A percentile compares a stretch with the other conserved stretches of the same genome.
Conservation (phyloP, 2,797 vertebrate species). For the Chloroceryle inda region DNA sequence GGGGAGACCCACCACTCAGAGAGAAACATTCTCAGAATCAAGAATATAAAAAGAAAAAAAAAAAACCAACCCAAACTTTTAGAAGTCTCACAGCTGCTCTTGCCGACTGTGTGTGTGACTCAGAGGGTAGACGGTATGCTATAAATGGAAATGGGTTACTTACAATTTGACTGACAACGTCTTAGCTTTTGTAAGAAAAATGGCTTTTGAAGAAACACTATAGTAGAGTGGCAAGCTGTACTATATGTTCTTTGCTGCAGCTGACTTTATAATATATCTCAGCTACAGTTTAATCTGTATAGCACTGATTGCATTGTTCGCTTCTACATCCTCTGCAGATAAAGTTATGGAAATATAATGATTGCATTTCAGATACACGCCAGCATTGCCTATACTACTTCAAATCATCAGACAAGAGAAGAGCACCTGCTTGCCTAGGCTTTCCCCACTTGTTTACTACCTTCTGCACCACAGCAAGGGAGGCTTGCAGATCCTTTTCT, state of each 20-base stretch:
- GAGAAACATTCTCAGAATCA: conserved; percentile 24
- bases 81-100: conserved; percentile 69
- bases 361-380: conserved; percentile 9
- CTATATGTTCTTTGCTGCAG: conserved; percentile 73
- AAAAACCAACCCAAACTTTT: neutral
- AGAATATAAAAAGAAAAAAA: conserved; percentile 35
- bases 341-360: conserved; percentile 64
- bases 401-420: conserved; percentile 26
- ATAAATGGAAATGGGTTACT: conserved; percentile 78
- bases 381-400: neutral
- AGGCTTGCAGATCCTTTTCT: neutral
- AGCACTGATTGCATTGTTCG: conserved; percentile 70
- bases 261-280: conserved; percentile 67
- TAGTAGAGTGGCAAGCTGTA: conserved; percentile 45
- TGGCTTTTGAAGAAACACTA: conserved; percentile 72
- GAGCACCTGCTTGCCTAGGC: conserved; percentile 39
- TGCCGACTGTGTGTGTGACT: conserved; percentile 39
- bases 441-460: neutral
- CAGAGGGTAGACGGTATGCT: conserved; percentile 66
- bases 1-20: neutral
- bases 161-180: conserved; percentile 75
- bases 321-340: conserved; percentile 47
- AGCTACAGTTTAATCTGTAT: conserved; percentile 54
- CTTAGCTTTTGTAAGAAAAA: conserved; percentile 71
- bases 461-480: neutral